These are phyloP conservation scores for Lonchura striata DNA, from an alignment of 2,113 vertebrate species.

Conservation along the genomic window DNA sequence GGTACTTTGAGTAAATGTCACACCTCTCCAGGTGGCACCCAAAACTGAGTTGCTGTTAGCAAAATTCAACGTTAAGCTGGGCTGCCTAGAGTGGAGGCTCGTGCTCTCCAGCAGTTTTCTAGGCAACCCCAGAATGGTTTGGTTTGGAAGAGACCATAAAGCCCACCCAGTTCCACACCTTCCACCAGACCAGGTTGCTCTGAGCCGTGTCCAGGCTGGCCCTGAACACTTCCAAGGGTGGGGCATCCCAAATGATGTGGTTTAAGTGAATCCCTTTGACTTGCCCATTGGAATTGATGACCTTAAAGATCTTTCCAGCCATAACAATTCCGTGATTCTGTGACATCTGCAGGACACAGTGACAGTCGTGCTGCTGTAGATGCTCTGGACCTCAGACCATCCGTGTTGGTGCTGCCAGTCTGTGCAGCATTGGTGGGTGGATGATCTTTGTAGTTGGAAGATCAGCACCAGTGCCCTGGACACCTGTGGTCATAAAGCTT, in stretches of 20 bases:
- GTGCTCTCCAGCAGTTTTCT: not conserved
- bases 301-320: not conserved
- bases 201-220: rapidly evolving
- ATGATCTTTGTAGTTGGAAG: not conserved
- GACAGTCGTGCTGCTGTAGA: not conserved
- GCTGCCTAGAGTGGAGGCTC: not conserved
- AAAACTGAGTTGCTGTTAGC: not conserved
- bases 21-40: not conserved
- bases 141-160: not conserved
- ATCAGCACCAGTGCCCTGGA: not conserved
- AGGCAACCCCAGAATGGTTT: not conserved
- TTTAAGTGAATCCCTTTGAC: not conserved
- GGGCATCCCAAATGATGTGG: not conserved
- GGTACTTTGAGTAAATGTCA: not conserved
- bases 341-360: not conserved
- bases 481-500: not conserved
- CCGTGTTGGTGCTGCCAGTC: not conserved
- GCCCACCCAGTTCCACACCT: not conserved
- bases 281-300: not conserved
- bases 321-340: not conserved
- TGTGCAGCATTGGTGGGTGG: not conserved
- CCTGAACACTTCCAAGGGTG: not conserved
- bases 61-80: not conserved
- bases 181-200: not conserved
- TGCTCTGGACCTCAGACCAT: not conserved